Percentiles rank a stretch among this genome's conserved stretches.
Evolutionary conservation across 2,888 invertebrate genomes (phyloP).

Genomic region (Myathropa florea): DNA sequence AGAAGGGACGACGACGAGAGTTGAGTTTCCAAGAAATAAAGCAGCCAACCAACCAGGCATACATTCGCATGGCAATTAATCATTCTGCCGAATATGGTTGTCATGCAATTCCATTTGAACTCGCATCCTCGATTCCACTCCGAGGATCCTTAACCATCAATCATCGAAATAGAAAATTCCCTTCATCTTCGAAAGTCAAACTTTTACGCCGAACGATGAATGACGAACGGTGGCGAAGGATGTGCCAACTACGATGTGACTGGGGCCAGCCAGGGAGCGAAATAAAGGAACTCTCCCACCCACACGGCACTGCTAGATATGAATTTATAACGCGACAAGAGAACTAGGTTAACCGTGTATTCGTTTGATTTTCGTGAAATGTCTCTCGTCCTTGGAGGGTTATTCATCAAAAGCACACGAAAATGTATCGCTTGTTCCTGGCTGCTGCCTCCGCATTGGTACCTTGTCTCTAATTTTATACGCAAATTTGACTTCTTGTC

Average conservation of each 20-base stretch:
- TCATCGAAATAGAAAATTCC: conserved; percentile 55
- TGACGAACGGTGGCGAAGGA: neutral
- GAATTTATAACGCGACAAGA: conserved; percentile 53
- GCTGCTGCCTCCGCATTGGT: neutral
- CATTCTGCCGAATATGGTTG: conserved; percentile 64
- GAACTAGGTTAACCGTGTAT: conserved; percentile 53
- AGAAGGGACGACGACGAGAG: neutral
- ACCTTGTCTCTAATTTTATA: neutral
- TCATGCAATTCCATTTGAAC: conserved; percentile 67
- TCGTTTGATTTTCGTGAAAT: conserved; percentile 54
- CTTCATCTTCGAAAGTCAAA: conserved; percentile 51
- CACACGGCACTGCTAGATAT: conserved; percentile 31
- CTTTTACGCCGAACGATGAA: conserved; percentile 1
- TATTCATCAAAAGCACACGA: conserved; percentile 44
- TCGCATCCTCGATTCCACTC: conserved; percentile 45
- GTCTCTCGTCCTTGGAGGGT: conserved; percentile 45
- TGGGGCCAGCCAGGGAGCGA: neutral
- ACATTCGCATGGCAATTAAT: conserved; percentile 55
- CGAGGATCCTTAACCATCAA: conserved; percentile 58
- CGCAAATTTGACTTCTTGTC: neutral
- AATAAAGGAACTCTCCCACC: neutral
- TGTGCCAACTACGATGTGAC: neutral
- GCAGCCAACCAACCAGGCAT: neutral
- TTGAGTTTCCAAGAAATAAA: neutral
- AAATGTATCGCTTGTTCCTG: neutral